Percentiles rank a stretch among this genome's conserved stretches.
Evolutionary conservation across 2,888 invertebrate species (phyloP).

Genomic region (Silvanus unidentatus): DNA sequence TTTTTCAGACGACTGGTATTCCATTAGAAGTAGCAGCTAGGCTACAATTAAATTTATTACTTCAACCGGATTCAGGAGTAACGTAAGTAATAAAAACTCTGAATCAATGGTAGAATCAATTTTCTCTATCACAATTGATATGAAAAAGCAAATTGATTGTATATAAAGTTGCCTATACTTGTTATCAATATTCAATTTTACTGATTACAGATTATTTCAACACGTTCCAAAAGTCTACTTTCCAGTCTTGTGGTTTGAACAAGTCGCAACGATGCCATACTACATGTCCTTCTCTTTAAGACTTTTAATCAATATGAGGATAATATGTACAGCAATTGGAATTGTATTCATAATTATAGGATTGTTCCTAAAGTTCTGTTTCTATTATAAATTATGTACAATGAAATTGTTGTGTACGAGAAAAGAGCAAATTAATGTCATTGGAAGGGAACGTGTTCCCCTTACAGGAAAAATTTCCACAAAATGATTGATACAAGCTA

Average conservation of each 20-base stretch:
- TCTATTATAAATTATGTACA: slow-evolving; percentile 22
- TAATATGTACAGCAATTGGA: slow-evolving; percentile 27
- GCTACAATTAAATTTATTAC: slow-evolving; percentile 71
- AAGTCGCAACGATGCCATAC: slow-evolving; percentile 57
- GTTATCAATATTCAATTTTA: not conserved
- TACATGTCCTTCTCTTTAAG: slow-evolving; percentile 53
- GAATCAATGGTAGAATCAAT: no score
- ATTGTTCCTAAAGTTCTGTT: slow-evolving; percentile 15
- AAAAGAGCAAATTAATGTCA: no score
- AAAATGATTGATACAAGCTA: no score
- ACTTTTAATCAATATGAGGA: slow-evolving; percentile 49
- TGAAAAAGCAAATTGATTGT: no score
- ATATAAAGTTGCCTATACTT: slow-evolving; percentile 1
- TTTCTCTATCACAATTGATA: no score
- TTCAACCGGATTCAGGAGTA: slow-evolving; percentile 60
- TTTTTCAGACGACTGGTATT: slow-evolving; percentile 61
- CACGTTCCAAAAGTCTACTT: slow-evolving; percentile 63
- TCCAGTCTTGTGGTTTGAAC: slow-evolving; percentile 76
- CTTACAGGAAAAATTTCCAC: slow-evolving; percentile 12
- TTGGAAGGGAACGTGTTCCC: slow-evolving; percentile 22
- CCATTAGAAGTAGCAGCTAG: slow-evolving; percentile 70
- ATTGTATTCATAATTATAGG: slow-evolving; percentile 20
- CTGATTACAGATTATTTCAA: slow-evolving; percentile 55
- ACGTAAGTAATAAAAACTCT: slow-evolving; percentile 61
- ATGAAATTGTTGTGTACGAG: slow-evolving; percentile 18